Conservation (phyloP, 2,797 vertebrate genomes). For the Aselliscus stoliczkanus region DNA sequence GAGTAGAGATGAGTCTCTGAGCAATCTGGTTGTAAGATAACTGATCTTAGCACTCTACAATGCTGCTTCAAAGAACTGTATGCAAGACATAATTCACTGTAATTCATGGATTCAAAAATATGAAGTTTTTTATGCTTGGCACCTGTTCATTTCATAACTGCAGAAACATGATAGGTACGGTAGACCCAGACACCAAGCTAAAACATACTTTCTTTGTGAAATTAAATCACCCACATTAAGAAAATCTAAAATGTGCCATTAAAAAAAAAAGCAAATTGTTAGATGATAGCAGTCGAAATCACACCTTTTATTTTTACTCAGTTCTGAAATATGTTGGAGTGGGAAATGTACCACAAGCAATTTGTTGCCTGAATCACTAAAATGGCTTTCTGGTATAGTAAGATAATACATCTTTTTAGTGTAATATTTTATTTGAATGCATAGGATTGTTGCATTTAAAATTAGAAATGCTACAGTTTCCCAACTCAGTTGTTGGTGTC, state of each 20-base stretch:
- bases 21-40: neutral
- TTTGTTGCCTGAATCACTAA: constrained; percentile 62
- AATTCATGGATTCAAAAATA: neutral
- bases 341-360: constrained; percentile 61
- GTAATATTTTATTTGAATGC: constrained; percentile 59
- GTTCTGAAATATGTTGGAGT: constrained; percentile 51
- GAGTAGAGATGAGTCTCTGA: neutral
- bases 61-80: neutral
- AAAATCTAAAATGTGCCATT: constrained; percentile 50
- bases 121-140: neutral
- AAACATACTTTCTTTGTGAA: constrained; percentile 28
- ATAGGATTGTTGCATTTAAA: constrained; percentile 58
- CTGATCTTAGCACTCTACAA: neutral
- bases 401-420: constrained; percentile 59
- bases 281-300: constrained; percentile 33
- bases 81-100: neutral
- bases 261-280: constrained; percentile 66
- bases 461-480: constrained; percentile 42
- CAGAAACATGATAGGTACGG: neutral
- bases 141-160: constrained; percentile 14
- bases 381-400: constrained; percentile 54
- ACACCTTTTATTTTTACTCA: constrained; percentile 66
- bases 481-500: constrained; percentile 19
- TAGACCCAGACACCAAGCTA: neutral
- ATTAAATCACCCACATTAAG: constrained; percentile 53